Conservation (phyloP, 2,888 invertebrate genomes). For the Callimorpha dominula region DNA sequence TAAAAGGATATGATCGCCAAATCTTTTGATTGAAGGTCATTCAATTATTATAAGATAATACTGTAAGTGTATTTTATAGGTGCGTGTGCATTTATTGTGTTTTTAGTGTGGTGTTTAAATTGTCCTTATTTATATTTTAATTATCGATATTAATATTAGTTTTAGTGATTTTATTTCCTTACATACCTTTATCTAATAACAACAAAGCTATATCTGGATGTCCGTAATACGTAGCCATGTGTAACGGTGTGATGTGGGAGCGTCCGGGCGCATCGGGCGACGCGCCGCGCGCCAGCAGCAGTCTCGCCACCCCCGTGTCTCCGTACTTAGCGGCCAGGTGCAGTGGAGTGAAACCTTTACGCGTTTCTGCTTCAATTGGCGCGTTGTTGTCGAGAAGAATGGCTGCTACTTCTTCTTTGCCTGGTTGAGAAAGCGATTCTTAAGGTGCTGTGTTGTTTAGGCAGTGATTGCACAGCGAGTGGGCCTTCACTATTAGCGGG, state of each 20-base stretch:
- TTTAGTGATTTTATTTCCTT: neutral
- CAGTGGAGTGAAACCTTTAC: conserved; percentile 98
- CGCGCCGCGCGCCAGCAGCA: conserved; percentile 95
- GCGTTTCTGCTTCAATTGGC: conserved; percentile 95
- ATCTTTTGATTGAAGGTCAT: neutral
- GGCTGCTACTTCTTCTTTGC: conserved; percentile 95
- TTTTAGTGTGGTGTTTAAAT: neutral
- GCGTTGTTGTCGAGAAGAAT: conserved; percentile 97
- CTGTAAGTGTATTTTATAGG: neutral
- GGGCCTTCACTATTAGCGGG: neutral
- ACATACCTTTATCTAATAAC: conserved; percentile 93
- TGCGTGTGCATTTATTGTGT: neutral
- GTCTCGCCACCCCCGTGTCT: conserved; percentile 94
- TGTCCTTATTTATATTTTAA: neutral
- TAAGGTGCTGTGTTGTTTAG: conserved; percentile 8
- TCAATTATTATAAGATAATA: neutral
- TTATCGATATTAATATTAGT: neutral
- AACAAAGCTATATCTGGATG: conserved; percentile 96
- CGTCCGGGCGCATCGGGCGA: conserved; percentile 95
- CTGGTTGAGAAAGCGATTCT: conserved; percentile 51
- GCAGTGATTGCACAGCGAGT: neutral
- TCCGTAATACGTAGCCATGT: conserved; percentile 99
- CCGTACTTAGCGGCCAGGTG: conserved; percentile 99
- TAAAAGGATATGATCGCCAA: neutral
- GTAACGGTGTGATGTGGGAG: conserved; percentile 97